phyloP scores from a whole-genome alignment of 1,140 invertebrate genomes.

The Latrodectus geometricus region DNA sequence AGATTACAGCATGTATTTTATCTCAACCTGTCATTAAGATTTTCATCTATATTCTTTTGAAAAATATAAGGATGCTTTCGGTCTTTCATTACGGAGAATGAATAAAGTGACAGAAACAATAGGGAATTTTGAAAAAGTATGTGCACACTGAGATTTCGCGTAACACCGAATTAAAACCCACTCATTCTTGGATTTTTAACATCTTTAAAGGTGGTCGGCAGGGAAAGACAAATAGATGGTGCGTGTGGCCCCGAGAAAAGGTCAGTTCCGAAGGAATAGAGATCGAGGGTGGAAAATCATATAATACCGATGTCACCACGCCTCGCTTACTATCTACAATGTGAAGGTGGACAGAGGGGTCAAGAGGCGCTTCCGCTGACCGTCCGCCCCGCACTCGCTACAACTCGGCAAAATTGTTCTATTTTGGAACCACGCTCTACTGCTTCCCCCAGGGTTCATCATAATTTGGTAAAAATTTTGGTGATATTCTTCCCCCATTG shows the following conservation, averaged over 20 bases:
- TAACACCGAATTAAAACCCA: neutral
- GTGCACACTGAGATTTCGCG: no score
- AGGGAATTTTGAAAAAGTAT: no score
- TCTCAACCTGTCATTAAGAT: no score
- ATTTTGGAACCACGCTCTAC: slow-evolving; percentile 43
- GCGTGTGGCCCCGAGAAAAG: neutral
- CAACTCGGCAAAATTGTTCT: slow-evolving; percentile 28
- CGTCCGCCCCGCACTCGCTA: slow-evolving; percentile 22
- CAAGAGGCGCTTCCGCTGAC: slow-evolving; percentile 55
- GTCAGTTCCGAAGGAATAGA: neutral
- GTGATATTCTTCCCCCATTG: slow-evolving; percentile 22
- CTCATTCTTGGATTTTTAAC: neutral
- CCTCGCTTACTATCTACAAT: slow-evolving; percentile 8
- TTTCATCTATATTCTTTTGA: no score
- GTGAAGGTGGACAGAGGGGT: slow-evolving; percentile 12
- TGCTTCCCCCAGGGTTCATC: slow-evolving; percentile 35
- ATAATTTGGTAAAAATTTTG: slow-evolving; percentile 46
- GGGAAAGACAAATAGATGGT: neutral
- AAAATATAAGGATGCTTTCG: no score
- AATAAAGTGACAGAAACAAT: no score
- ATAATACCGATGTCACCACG: neutral
- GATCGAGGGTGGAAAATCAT: neutral
- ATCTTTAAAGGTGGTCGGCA: neutral
- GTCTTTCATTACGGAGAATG: no score
- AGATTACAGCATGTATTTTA: no score